These are phyloP conservation scores for Heliocidaris erythrogramma DNA, from an alignment of 35 echinoderm and acorn worm genomes.

Conservation along the genomic window DNA sequence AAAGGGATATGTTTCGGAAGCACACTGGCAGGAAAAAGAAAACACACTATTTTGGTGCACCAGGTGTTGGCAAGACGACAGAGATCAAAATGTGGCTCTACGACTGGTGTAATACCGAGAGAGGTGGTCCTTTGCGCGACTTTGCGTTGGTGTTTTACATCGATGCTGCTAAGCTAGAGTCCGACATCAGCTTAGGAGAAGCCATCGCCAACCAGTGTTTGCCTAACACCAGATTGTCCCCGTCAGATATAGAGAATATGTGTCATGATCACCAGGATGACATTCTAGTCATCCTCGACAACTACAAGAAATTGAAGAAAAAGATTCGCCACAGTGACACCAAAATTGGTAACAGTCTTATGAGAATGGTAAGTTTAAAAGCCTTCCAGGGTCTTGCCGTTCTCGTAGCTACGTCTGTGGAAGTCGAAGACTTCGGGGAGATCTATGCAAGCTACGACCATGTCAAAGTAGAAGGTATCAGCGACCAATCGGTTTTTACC, in stretches of 20 bases:
- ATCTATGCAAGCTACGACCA: neutral
- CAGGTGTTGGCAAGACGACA: neutral
- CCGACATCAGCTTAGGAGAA: neutral
- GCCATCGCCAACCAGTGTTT: neutral
- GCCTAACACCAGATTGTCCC: neutral
- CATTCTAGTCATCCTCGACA: neutral
- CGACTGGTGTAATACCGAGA: neutral
- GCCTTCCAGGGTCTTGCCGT: neutral
- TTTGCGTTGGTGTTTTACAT: neutral
- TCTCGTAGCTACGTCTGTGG: neutral
- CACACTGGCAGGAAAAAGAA: neutral
- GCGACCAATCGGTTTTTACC: neutral
- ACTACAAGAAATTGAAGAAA: neutral
- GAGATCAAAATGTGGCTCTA: conserved; percentile 14
- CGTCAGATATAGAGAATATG: neutral
- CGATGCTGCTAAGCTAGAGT: neutral
- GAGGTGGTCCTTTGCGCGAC: neutral
- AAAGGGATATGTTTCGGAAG: neutral
- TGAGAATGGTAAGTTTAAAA: neutral
- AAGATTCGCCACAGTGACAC: neutral
- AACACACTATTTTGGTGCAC: neutral
- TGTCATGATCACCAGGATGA: neutral
- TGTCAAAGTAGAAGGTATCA: neutral
- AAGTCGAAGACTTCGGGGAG: neutral
- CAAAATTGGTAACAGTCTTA: neutral